These are phyloP conservation scores for Dysmachus trigonus DNA, from an alignment of 2,888 invertebrate genomes.

Conservation along the genomic window DNA sequence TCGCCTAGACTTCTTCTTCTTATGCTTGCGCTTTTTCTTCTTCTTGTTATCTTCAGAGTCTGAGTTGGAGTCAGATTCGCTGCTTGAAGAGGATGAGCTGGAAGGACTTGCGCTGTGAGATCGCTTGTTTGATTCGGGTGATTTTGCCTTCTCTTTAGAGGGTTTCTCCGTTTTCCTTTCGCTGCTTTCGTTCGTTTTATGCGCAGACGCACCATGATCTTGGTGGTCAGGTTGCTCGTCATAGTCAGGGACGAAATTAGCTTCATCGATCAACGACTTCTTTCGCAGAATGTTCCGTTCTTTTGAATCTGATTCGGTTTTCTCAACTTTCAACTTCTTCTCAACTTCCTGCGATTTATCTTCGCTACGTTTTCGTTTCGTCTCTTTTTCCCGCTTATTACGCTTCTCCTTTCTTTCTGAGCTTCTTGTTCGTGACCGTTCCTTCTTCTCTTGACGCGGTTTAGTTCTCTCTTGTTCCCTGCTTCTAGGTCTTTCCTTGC, in stretches of 20 bases:
- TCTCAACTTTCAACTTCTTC: conserved; percentile 50
- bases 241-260: conserved; percentile 79
- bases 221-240: conserved; percentile 73
- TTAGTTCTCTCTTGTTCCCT: not conserved
- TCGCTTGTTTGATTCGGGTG: conserved; percentile 66
- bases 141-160: conserved; percentile 45
- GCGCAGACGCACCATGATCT: conserved; percentile 53
- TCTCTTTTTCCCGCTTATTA: conserved; percentile 52
- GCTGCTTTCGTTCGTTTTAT: conserved; percentile 63
- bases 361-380: conserved; percentile 51
- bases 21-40: conserved; percentile 72
- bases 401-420: conserved; percentile 56
- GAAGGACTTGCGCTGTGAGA: conserved; percentile 70
- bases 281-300: conserved; percentile 66
- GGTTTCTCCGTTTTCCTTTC: conserved; percentile 61
- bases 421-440: conserved; percentile 45
- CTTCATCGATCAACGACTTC: conserved; percentile 76
- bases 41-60: conserved; percentile 66
- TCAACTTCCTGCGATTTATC: conserved; percentile 52
- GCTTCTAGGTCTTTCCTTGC: not conserved
- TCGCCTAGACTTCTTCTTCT: conserved; percentile 69
- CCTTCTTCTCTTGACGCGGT: conserved; percentile 31
- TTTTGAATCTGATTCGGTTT: conserved; percentile 52
- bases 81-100: conserved; percentile 65
- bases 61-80: conserved; percentile 65